These are phyloP conservation scores for Frieseomelitta varia DNA, from an alignment of 1,140 invertebrate species.

Conservation along the genomic window DNA sequence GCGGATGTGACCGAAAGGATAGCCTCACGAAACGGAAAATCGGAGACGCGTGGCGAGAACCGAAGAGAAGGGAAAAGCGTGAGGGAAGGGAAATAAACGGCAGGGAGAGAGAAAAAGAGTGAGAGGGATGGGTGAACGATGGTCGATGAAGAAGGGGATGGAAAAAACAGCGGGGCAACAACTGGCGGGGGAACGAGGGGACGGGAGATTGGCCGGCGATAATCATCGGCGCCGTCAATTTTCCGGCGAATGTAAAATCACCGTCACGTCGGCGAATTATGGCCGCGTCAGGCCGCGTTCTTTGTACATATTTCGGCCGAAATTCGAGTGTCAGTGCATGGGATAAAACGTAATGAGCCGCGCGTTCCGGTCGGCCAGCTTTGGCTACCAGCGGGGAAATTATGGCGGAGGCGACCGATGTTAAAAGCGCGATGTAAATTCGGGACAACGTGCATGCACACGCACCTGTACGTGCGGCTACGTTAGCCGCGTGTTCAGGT, in stretches of 20 bases:
- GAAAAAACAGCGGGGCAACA: constrained; percentile 20
- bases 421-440: constrained; percentile 73
- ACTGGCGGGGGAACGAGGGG: neutral
- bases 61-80: too few species aligned
- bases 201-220: constrained; percentile 38
- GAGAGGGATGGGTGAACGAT: neutral
- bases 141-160: neutral
- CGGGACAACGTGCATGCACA: constrained; percentile 35
- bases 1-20: neutral
- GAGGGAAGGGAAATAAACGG: neutral
- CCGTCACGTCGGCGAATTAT: constrained; percentile 57
- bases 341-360: constrained; percentile 58
- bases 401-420: constrained; percentile 58
- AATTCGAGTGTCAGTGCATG: constrained; percentile 60
- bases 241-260: constrained; percentile 59
- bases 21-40: constrained; percentile 7
- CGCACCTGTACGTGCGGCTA: neutral
- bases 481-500: neutral
- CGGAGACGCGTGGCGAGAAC: neutral
- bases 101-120: neutral
- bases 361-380: constrained; percentile 55
- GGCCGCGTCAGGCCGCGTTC: constrained; percentile 56
- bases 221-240: constrained; percentile 53
- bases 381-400: constrained; percentile 53
- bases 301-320: constrained; percentile 56